phyloP scores from a whole-genome alignment of 2,113 vertebrate genomes.

The Corynorhinus townsendii region DNA sequence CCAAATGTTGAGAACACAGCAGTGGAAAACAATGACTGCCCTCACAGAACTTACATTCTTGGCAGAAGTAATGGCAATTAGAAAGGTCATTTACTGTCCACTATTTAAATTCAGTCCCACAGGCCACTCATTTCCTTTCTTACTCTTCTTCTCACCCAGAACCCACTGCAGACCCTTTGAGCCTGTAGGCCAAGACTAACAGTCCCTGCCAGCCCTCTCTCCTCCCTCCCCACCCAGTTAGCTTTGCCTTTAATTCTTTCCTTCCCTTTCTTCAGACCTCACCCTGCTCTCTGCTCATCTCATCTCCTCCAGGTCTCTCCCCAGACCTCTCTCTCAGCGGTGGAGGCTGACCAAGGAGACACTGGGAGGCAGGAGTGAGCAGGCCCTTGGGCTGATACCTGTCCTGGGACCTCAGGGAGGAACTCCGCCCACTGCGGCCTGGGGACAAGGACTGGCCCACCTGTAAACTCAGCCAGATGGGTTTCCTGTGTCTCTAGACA shows the following conservation, averaged over 20 bases:
- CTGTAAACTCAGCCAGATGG: not conserved
- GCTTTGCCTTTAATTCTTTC: not conserved
- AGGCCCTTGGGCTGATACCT: not conserved
- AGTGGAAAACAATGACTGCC: too few species aligned
- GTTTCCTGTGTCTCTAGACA: not conserved
- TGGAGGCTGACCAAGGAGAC: not conserved
- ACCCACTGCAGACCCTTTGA: not conserved
- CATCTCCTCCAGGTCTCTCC: not conserved
- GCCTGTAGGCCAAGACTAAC: not conserved
- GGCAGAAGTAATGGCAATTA: not conserved
- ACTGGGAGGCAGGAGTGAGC: not conserved
- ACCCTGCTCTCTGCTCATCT: rapidly evolving
- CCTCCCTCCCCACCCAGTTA: not conserved
- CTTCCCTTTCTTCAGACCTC: not conserved
- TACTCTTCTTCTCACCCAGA: not conserved
- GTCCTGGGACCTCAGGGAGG: not conserved
- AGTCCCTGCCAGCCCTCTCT: not conserved
- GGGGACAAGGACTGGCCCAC: not conserved
- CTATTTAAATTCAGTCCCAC: not conserved
- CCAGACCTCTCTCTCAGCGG: not conserved
- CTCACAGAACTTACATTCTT: not conserved
- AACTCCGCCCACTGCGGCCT: rapidly evolving
- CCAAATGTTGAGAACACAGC: not conserved
- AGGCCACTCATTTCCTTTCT: not conserved
- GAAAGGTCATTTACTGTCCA: not conserved